phyloP scores from a whole-genome alignment of 2,797 vertebrate species.

The Silurus lanzhouensis region DNA sequence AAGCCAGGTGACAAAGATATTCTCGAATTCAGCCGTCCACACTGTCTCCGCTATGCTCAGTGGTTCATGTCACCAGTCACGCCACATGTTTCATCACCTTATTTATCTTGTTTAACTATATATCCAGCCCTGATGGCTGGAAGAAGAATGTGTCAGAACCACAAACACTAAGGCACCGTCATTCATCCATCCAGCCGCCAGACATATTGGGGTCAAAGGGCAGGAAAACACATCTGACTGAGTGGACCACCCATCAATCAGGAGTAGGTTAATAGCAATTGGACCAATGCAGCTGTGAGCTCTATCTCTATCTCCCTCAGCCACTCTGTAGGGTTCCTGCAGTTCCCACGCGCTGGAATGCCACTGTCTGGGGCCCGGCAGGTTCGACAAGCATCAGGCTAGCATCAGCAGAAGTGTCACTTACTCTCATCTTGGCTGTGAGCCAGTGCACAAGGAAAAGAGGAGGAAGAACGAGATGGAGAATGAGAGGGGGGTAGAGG shows the following conservation, averaged over 20 bases:
- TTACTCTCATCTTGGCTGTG: slow-evolving; percentile 35
- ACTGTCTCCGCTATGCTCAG: background rate
- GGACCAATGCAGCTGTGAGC: slow-evolving; percentile 51
- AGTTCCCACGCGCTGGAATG: slow-evolving; percentile 52
- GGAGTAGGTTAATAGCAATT: slow-evolving; percentile 31
- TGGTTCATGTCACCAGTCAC: background rate
- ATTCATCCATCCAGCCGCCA: slow-evolving; percentile 48
- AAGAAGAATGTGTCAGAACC: slow-evolving; percentile 39
- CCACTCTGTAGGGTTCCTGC: slow-evolving; percentile 18
- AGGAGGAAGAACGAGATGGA: slow-evolving; percentile 30
- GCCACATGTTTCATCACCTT: slow-evolving; percentile 1
- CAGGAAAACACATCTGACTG: slow-evolving; percentile 55
- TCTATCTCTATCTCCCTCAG: slow-evolving; percentile 44
- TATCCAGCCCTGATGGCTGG: slow-evolving; percentile 18
- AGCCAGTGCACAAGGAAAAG: slow-evolving; percentile 40
- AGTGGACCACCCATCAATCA: slow-evolving; percentile 54
- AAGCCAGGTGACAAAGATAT: background rate
- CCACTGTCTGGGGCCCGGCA: slow-evolving; percentile 34
- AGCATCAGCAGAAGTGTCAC: slow-evolving; percentile 24
- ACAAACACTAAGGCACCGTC: slow-evolving; percentile 37
- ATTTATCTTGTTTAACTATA: slow-evolving; percentile 17
- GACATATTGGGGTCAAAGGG: slow-evolving; percentile 55
- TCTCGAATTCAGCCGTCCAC: background rate
- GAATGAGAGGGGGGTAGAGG: slow-evolving; percentile 18
- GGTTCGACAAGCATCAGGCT: slow-evolving; percentile 30